Base-by-base conservation (phyloP, 2,797 vertebrate species). In the Galago senegalensis region DNA sequence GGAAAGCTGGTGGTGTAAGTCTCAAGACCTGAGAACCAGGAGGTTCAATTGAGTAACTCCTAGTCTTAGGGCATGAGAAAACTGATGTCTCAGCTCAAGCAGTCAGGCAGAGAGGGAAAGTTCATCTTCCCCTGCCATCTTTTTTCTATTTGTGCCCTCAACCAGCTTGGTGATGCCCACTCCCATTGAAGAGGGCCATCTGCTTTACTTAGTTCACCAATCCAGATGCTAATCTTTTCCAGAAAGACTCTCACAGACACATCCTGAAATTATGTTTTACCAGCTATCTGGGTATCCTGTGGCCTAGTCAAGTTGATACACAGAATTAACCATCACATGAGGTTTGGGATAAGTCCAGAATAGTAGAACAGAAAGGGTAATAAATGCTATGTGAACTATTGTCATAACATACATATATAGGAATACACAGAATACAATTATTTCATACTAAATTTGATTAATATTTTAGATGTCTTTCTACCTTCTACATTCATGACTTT, bases 351-450 rank as follows among this genome's bases (percentile, higher is more conserved):
- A 63, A 23, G n/a, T 93, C 14, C 56, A 83, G 46, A 70, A 61
- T 49, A 69, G 73, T n/a, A 87, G 34, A 81, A 40, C 56, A 79
- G 20, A 84, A 91, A 76, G 13, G 31, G 21, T 63, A 56, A 31
- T 21, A 31, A 23, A 20, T 29, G 0, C 37, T 87, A 1, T 40
- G 5, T 84, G 87, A 58, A 20, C 14, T 40, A 37, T 40, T 77
- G 9, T 56, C n/a, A 72, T 31, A 21, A n/a, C 5, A 60, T 11
- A 12, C 3, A n/a, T 8, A 16, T 49, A 31, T 79, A 40, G 27
- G 34, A 40, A 60, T 77, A 11, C 34, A 72, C 12, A 75, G 34
- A 61, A 34, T 7, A 58, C 31, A 67, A 25, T 58, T 27, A 72
- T 76, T 88, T 87, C 37, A 5, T 43, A 10, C 27, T 67, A 79